Percentiles rank a stretch among this genome's conserved stretches.
Evolutionary conservation across 30 jellyfish, hydroid and myxozoan genomes (phyloP).

Genomic region (Euphysa ruthae): DNA sequence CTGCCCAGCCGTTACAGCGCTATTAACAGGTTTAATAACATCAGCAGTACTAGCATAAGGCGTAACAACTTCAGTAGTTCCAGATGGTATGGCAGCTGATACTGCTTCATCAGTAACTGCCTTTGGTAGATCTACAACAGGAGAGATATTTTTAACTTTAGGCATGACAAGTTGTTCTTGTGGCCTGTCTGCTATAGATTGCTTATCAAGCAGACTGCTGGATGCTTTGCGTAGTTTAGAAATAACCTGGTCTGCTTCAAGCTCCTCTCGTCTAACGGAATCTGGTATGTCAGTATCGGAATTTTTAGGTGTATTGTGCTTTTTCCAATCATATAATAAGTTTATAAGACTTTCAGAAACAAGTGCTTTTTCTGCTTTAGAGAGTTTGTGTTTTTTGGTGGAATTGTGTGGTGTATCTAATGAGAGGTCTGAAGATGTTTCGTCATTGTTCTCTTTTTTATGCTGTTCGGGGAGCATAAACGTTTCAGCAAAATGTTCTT

Average conservation of each 20-base stretch:
- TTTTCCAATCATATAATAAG: conserved; percentile 73
- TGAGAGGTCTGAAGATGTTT: conserved; percentile 15
- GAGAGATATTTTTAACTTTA: background rate
- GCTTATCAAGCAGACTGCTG: too few relatives aligned
- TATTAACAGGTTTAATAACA: background rate
- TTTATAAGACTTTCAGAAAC: conserved; percentile 67
- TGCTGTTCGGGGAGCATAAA: background rate
- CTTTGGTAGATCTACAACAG: background rate
- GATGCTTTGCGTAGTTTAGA: too few relatives aligned
- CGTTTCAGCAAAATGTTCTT: conserved; percentile 8
- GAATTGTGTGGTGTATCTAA: background rate
- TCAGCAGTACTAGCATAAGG: background rate
- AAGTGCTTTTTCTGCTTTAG: conserved; percentile 49
- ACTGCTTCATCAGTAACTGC: conserved; percentile 13
- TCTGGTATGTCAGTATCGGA: conserved; percentile 25
- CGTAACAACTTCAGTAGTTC: conserved; percentile 17
- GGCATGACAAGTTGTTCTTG: background rate
- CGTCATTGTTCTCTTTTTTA: background rate
- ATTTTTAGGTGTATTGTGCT: conserved; percentile 21
- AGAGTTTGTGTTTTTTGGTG: conserved; percentile 23
- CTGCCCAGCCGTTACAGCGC: background rate
- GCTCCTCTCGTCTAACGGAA: background rate
- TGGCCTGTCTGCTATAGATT: background rate
- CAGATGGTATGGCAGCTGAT: background rate
- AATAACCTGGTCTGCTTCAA: too few relatives aligned